phyloP scores from a whole-genome alignment of 2,113 vertebrate species.

The Morone chrysops region DNA sequence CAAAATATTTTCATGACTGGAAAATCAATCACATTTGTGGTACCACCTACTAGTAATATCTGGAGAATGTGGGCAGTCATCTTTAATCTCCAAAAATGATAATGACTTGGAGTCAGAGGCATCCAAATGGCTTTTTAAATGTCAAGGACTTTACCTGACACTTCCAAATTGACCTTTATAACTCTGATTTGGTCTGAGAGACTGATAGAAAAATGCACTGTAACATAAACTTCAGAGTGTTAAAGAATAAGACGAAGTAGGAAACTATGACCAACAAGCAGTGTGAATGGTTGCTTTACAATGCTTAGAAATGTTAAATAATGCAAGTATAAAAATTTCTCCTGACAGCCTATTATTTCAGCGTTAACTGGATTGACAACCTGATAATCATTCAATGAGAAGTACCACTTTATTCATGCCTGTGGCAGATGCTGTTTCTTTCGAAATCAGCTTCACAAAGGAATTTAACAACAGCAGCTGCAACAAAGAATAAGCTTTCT shows the following conservation, averaged over 20 bases:
- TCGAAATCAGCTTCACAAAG: slow-evolving; percentile 56
- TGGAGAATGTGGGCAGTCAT: slow-evolving; percentile 54
- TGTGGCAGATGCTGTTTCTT: slow-evolving; percentile 67
- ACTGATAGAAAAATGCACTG: slow-evolving; percentile 57
- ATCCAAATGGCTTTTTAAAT: slow-evolving; percentile 83
- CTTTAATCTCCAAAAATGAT: slow-evolving; percentile 80
- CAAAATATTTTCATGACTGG: slow-evolving; percentile 37
- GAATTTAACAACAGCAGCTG: slow-evolving; percentile 41
- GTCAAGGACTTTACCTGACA: slow-evolving; percentile 84
- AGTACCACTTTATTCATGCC: slow-evolving; percentile 69
- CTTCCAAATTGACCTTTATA: slow-evolving; percentile 80
- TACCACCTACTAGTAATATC: slow-evolving; percentile 68
- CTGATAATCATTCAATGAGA: slow-evolving; percentile 74
- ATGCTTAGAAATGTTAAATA: slow-evolving; percentile 69
- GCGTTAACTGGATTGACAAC: slow-evolving; percentile 74
- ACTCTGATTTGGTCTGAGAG: slow-evolving; percentile 68
- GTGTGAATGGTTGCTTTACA: slow-evolving; percentile 46
- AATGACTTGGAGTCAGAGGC: slow-evolving; percentile 70
- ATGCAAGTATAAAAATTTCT: slow-evolving; percentile 45
- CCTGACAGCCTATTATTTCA: slow-evolving; percentile 75
- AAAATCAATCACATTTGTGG: slow-evolving; percentile 58
- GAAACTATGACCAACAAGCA: slow-evolving; percentile 41
- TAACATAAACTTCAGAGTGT: slow-evolving; percentile 56
- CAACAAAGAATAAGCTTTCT: slow-evolving; percentile 57
- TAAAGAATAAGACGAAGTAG: slow-evolving; percentile 18